Evolutionary conservation across 2,888 invertebrate species (phyloP), one percentile per base, ranked within the genome.

Genomic region (Zelleria hepariella): DNA sequence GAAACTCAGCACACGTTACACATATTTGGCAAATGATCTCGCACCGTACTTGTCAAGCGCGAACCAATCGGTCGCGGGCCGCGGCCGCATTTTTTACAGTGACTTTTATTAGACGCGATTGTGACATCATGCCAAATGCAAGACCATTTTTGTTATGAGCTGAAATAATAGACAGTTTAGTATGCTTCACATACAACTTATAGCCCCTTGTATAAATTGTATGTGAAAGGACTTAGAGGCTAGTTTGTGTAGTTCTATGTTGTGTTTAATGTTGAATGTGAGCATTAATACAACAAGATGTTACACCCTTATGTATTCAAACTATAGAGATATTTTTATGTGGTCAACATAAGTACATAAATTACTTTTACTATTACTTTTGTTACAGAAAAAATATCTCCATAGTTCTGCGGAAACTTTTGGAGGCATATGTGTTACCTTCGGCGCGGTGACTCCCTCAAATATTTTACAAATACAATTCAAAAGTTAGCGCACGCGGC

Each of bases 401-500:
- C 79, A 80, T 72, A 68, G 78, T 77, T 72, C 63, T 73, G 70
- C 69, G 74, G 81, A 85, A 47, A 80, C 77, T 78, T 78, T 79
- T 86, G 82, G 32, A 80, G 86, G 86, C 82, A 85, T 78, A 27
- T 72, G 76, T 73, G 74, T 88, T 88, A 88, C 88, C 88, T 88
- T 88, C 86, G 71, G 73, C 74, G 69, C 80, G 86, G 75, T 77
- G 86, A 81, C 85, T 86, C 79, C 88, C 85, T 82, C 88, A 86
- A 72, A 83, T 75, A 86, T 83, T 85, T 85, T 83, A 87, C 78
- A 86, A 79, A 82, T 80, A 87, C 82, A 88, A 88, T 83, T 86
- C 86, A 87, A 88, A 87, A 84, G 86, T 82, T 79, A 76, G 86
- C 85, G 86, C 87, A 86, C 88, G 85, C 86, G 74, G 87, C 86